These are phyloP conservation scores for Aphidius colemani DNA, from an alignment of 2,888 invertebrate genomes.

Conservation along the genomic window DNA sequence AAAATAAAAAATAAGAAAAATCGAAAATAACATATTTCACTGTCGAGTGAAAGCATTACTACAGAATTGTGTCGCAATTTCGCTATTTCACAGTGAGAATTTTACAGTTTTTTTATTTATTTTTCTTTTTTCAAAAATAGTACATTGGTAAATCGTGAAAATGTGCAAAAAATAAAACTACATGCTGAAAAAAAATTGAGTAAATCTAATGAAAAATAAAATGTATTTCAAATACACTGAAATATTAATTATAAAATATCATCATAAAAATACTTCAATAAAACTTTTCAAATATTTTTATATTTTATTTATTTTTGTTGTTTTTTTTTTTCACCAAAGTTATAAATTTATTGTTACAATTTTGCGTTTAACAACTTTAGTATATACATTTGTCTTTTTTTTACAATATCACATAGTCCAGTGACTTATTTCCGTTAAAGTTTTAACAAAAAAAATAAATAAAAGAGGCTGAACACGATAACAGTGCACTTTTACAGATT, in stretches of 20 bases:
- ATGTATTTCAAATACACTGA: no score
- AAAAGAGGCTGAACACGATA: no score
- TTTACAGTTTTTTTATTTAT: no score
- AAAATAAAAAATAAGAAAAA: slow-evolving; percentile 12
- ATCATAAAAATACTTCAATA: no score
- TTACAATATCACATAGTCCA: slow-evolving; percentile 21
- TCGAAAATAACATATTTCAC: slow-evolving; percentile 21
- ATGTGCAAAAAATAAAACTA: not conserved
- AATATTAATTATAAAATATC: no score
- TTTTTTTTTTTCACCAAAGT: slow-evolving; percentile 12
- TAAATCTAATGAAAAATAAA: no score
- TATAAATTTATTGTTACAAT: slow-evolving; percentile 26
- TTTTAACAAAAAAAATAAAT: slow-evolving; percentile 19
- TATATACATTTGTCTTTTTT: slow-evolving; percentile 9
- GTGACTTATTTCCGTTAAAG: slow-evolving; percentile 27
- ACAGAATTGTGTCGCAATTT: not conserved
- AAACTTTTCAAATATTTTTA: no score
- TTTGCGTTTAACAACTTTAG: slow-evolving; percentile 16
- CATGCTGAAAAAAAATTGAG: no score
- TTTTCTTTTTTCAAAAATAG: no score
- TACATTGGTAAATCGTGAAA: no score
- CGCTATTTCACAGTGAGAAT: no score
- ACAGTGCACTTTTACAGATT: not conserved
- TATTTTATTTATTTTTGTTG: no score
- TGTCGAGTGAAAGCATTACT: slow-evolving; percentile 12